Conservation (phyloP, 2,797 vertebrate species). For the Sebastes wilsoni region DNA sequence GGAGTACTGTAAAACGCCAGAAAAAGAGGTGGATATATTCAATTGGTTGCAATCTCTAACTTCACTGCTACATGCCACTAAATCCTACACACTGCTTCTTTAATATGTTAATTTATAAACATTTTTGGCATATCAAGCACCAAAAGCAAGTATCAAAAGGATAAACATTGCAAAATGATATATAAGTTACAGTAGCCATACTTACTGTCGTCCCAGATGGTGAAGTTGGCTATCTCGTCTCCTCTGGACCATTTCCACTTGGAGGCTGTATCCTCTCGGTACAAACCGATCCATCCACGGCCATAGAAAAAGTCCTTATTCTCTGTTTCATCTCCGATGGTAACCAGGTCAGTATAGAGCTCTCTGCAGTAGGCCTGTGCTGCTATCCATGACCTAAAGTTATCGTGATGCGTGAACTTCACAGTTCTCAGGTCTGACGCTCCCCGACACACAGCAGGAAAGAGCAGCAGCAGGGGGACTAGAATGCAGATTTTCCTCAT, state of each 20-base stretch:
- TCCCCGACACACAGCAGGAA: not conserved
- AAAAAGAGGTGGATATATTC: too few relatives aligned
- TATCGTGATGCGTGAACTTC: accelerated
- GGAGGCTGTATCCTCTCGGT: accelerated
- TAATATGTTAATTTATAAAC: too few relatives aligned
- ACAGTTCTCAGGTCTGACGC: accelerated
- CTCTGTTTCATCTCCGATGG: not conserved
- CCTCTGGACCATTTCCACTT: slow-evolving; percentile 35
- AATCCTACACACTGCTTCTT: too few relatives aligned
- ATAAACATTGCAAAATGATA: not conserved
- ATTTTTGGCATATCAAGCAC: not conserved
- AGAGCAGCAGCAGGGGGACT: not conserved
- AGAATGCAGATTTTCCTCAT: not conserved
- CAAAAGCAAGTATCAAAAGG: not conserved
- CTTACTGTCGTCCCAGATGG: accelerated
- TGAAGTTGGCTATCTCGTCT: not conserved
- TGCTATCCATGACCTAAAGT: accelerated
- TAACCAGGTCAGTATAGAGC: not conserved
- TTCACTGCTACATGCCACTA: too few relatives aligned
- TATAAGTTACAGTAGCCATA: not conserved
- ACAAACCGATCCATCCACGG: not conserved
- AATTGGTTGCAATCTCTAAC: too few relatives aligned
- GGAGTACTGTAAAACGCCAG: too few relatives aligned
- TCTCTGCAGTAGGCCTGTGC: not conserved
- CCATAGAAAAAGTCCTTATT: accelerated